Evolutionary conservation across 2,113 vertebrate species (phyloP), one percentile per base, ranked within the genome.

Genomic region (Laticauda colubrina): DNA sequence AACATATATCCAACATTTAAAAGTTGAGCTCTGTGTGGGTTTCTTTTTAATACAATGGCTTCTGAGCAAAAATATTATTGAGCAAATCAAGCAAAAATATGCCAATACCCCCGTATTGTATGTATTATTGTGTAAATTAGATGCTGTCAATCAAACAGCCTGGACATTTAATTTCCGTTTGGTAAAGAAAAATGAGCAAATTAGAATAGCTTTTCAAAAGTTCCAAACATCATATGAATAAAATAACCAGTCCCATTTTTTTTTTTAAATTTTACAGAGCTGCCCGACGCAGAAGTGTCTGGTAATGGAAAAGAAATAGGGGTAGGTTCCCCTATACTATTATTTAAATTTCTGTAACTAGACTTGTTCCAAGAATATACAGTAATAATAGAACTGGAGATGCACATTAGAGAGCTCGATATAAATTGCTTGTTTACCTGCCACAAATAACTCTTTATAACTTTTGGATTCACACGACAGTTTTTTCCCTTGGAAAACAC

Each of bases 121-220:
- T 45, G 56, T 57, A 91, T 90, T 85, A 91, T 57, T 56, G 75
- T 91, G 55, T 85, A 91, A 86, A 86, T 91, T 57, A 91, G 54
- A 48, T 45, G 45, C 81, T 91, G 90, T 91, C 90, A 91, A 3
- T 86, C 90, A 91, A 34, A 91, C 43, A 39, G 53, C 24, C 23
- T 48, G 81, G 90, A 45, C 90, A 91, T 91, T 91, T 91, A 86
- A 91, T 91, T 91, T 91, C 90, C 75, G 75, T 86, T 69, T 45
- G 24, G 24, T 91, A 34, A 53, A 91, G 69, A 56, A 81, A 81
- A 91, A 55, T 14, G 29, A 34, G 29, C 18, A 21, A 12, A n/a
- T 21, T 64, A 75, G 61, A 86, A 26, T 12, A 59, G 85, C 85
- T 45, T 59, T n/a, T 51, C 55, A 85, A 91, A 91, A 91, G 81